Base-by-base conservation (phyloP, 2,888 invertebrate genomes). In the Ormyrus labotus region DNA sequence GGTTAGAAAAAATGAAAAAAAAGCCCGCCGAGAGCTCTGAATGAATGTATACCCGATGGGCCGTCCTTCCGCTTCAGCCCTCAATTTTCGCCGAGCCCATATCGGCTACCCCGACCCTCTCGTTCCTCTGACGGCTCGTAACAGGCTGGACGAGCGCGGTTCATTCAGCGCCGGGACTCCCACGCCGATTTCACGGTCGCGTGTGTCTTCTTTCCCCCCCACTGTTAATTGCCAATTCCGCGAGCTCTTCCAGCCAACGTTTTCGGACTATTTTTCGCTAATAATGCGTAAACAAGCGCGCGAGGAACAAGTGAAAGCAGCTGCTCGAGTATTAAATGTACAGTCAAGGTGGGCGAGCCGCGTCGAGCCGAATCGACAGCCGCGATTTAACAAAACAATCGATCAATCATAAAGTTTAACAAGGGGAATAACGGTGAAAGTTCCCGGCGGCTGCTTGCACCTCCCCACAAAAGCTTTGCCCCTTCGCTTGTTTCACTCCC, bases 11-110 rank as follows among this genome's bases (percentile, higher is more conserved):
- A 67, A n/a, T n/a, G 53, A 3, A 13, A 9, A 73, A 53, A 73
- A 73, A 64, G 48, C 11, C 34, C 55, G 34, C 9, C 13, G 45
- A 47, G 57, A 69, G 70, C 69, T n/a, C 69, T 77, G 69, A 63
- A 69, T 63, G 69, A 48, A 63, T 53, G 67, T 50, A 2, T 50
- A 2, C 47, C 11, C 19, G 19, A 19, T 73, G 63, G 60, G 19
- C 45, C 60, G 68, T 75, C 75, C 75, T 47, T 61, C 60, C 51
- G 50, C 65, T 6, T 34, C 34, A 67, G 67, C 74, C 74, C 63
- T 74, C 34, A 58, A 67, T 74, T 34, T 74, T 67, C 65, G 48
- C n/a, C 34, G 50, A 51, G 53, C 13, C 64, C 45, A 5, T 47
- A 47, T 55, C 55, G 8, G 8, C 48, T 1, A 10, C 13, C 13